Percentiles rank a stretch among this genome's conserved stretches.
phyloP scores from a whole-genome alignment of 2,113 vertebrate genomes.

The Tor tambroides region DNA sequence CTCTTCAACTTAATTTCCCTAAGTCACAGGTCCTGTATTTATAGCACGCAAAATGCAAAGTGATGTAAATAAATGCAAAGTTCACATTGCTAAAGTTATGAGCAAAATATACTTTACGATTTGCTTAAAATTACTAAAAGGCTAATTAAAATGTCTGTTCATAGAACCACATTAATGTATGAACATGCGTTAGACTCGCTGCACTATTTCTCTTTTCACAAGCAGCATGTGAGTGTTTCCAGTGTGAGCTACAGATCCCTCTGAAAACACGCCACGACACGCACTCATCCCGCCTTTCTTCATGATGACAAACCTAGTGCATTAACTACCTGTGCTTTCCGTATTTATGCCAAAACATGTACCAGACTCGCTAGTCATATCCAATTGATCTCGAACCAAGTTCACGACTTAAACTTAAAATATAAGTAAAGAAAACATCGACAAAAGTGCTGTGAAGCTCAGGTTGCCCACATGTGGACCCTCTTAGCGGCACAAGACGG shows the following conservation, averaged over 20 bases:
- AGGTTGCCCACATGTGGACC: background rate
- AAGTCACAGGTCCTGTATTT: background rate
- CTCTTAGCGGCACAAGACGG: background rate
- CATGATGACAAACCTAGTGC: background rate
- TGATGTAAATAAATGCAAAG: background rate
- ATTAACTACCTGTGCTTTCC: background rate
- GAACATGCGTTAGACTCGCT: background rate
- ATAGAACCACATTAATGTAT: background rate
- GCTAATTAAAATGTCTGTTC: background rate
- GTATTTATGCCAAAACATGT: too few relatives aligned
- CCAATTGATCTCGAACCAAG: too few relatives aligned
- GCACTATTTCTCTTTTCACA: too few relatives aligned
- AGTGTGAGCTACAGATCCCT: background rate
- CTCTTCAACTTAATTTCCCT: background rate
- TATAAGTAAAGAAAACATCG: background rate
- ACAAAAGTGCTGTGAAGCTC: background rate
- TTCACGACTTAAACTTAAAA: background rate
- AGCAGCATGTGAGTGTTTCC: background rate
- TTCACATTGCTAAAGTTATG: background rate
- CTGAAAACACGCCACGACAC: conserved; percentile 26
- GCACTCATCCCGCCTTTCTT: conserved; percentile 38
- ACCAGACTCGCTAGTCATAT: too few relatives aligned
- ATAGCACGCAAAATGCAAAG: background rate
- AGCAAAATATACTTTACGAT: background rate
- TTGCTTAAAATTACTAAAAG: background rate